A percentile compares a stretch with the other conserved stretches of the same genome.
These are phyloP conservation scores for Tanypteryx hageni DNA, from an alignment of 2,888 invertebrate genomes.

Conservation along the genomic window DNA sequence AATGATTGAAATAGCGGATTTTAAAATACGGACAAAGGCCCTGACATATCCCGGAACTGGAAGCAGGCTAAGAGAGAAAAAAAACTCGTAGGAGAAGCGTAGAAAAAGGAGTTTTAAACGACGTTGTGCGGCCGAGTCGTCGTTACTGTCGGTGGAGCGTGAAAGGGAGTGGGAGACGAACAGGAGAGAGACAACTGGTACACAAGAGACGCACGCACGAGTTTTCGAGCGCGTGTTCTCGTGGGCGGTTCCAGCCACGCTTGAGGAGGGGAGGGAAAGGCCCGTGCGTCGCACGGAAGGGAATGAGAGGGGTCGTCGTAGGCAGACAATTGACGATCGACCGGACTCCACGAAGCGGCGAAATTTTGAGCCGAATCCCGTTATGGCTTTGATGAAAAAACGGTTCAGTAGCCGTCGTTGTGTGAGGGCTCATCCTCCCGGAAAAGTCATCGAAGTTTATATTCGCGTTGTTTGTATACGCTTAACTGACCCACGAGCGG, in stretches of 20 bases:
- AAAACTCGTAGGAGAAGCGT: no score
- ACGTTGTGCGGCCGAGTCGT: no score
- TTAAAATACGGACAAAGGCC: no score
- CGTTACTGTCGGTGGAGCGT: no score
- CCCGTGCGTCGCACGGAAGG: no score
- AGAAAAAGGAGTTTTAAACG: no score
- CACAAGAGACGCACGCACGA: neutral
- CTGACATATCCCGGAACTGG: no score
- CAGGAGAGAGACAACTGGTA: neutral
- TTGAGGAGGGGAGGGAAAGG: neutral
- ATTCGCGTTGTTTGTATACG: neutral
- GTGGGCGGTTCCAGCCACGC: neutral
- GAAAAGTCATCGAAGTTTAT: neutral
- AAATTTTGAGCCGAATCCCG: neutral
- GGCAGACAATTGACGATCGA: constrained; percentile 8
- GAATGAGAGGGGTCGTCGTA: neutral
- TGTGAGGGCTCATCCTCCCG: neutral
- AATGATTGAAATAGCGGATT: no score
- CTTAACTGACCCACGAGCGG: neutral
- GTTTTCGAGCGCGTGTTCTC: constrained; percentile 10
- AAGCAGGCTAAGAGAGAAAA: no score
- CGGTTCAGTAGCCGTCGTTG: neutral
- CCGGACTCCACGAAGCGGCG: neutral
- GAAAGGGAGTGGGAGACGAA: neutral
- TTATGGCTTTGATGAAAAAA: constrained; percentile 12